phyloP scores from a whole-genome alignment of 92 coral and sea anemone species.

The Parazoanthus darwini region DNA sequence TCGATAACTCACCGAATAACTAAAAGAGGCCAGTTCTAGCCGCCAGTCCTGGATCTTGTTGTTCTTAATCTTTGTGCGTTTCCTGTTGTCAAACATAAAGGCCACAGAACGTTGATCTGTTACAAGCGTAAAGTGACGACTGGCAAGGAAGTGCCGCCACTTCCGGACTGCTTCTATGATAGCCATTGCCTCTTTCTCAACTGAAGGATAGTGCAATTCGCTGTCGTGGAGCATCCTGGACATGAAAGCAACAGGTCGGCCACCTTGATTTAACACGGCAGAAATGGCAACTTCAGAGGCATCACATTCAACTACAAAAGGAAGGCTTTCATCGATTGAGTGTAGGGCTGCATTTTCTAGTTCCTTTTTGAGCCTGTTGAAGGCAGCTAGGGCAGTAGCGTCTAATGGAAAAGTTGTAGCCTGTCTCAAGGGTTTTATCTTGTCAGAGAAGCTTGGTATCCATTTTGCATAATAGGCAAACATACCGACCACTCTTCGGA shows the following conservation, averaged over 20 bases:
- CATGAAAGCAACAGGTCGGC: slow-evolving; percentile 6
- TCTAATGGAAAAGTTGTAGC: slow-evolving; percentile 45
- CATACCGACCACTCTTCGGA: background rate
- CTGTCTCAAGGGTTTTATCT: slow-evolving; percentile 43
- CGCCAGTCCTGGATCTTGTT: slow-evolving; percentile 15
- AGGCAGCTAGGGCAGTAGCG: slow-evolving; percentile 39
- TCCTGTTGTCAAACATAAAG: background rate
- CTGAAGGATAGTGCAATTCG: background rate
- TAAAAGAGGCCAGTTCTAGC: too few species aligned
- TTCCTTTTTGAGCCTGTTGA: slow-evolving; percentile 16
- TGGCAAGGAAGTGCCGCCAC: background rate
- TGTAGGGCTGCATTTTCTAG: background rate
- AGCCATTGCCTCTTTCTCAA: background rate
- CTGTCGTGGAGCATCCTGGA: background rate
- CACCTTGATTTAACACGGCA: slow-evolving; percentile 15
- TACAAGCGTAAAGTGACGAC: background rate
- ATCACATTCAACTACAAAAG: background rate
- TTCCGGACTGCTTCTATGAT: background rate
- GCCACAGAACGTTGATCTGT: slow-evolving; percentile 10
- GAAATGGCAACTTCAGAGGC: slow-evolving; percentile 27
- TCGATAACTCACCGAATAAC: background rate
- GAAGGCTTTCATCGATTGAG: background rate
- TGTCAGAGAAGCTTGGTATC: slow-evolving; percentile 52
- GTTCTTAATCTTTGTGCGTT: slow-evolving; percentile 8
- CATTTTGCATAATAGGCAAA: background rate